Conservation (phyloP, 1,140 invertebrate genomes). For the Thaumetopoea pityocampa region DNA sequence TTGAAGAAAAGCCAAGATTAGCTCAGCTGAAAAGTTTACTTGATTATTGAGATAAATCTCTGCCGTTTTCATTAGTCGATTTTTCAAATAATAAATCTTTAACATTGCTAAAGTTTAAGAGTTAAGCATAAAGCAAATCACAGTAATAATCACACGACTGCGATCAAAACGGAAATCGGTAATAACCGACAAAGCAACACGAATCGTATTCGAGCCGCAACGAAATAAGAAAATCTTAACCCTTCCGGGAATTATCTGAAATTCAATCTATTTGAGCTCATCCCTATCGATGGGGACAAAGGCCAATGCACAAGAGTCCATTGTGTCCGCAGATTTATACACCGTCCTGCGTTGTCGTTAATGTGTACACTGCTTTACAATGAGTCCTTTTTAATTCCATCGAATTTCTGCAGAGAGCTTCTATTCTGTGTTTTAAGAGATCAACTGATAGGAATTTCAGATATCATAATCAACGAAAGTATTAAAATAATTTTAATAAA, state of each 20-base stretch:
- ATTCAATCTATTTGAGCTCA: conserved; percentile 58
- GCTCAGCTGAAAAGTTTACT: too few species aligned
- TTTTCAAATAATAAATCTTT: too few species aligned
- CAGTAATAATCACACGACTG: conserved; percentile 15
- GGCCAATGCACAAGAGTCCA: conserved; percentile 40
- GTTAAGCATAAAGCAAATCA: too few species aligned
- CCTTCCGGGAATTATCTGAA: conserved; percentile 52
- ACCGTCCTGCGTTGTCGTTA: conserved; percentile 45
- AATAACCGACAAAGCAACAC: conserved; percentile 14
- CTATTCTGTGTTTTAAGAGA: conserved; percentile 3
- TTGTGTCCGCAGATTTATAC: conserved; percentile 62
- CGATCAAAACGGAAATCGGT: conserved; percentile 14
- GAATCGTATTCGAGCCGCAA: conserved; percentile 13
- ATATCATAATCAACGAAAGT: not conserved
- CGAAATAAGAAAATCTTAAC: conserved; percentile 49
- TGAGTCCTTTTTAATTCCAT: conserved; percentile 38
- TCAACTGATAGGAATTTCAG: conserved; percentile 11
- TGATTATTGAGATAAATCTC: too few species aligned
- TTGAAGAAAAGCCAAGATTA: too few species aligned
- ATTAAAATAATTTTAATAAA: not conserved
- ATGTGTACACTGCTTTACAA: conserved; percentile 44
- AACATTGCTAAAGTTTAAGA: too few species aligned
- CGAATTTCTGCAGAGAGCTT: conserved; percentile 22
- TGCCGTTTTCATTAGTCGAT: too few species aligned
- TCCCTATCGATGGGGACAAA: conserved; percentile 51